Percentiles rank a stretch among this genome's conserved stretches.
phyloP scores from a whole-genome alignment of 1,140 invertebrate species.

The Goniozus legneri region DNA sequence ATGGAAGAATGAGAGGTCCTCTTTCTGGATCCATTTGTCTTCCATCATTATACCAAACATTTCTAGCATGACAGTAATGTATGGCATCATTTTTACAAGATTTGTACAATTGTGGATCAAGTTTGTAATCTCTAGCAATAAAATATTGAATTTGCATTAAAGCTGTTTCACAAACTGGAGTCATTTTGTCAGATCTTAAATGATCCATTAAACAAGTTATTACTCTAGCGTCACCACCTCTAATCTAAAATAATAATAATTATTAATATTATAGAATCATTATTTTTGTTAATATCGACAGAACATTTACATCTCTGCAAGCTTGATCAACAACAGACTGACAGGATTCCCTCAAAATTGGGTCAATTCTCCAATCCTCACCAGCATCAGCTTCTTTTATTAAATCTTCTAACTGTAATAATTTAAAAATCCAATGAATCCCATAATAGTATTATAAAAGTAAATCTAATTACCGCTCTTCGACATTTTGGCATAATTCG shows the following conservation, averaged over 20 bases:
- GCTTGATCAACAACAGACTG: conserved; percentile 73
- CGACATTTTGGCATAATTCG: conserved; percentile 67
- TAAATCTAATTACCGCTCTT: conserved; percentile 56
- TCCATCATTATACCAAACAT: conserved; percentile 71
- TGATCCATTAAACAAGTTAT: conserved; percentile 94
- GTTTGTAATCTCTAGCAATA: conserved; percentile 87
- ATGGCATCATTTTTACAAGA: conserved; percentile 85
- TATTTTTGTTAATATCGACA: background rate
- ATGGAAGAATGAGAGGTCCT: conserved; percentile 83
- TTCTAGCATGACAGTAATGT: conserved; percentile 74
- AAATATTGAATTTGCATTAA: conserved; percentile 97
- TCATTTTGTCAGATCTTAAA: conserved; percentile 82
- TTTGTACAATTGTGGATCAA: conserved; percentile 86
- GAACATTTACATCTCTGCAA: conserved; percentile 61
- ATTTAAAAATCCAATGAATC: conserved; percentile 6
- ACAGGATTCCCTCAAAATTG: conserved; percentile 81
- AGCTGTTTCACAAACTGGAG: conserved; percentile 81
- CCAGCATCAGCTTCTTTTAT: conserved; percentile 79
- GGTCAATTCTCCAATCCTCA: conserved; percentile 90
- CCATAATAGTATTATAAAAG: background rate
- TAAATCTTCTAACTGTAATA: conserved; percentile 65
- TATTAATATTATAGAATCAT: conserved; percentile 1
- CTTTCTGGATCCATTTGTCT: conserved; percentile 67
- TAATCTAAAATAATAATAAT: conserved; percentile 31
- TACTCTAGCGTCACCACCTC: conserved; percentile 71